Base-by-base conservation (phyloP, 2,888 invertebrate species). In the Cryptocephalus moraei region DNA sequence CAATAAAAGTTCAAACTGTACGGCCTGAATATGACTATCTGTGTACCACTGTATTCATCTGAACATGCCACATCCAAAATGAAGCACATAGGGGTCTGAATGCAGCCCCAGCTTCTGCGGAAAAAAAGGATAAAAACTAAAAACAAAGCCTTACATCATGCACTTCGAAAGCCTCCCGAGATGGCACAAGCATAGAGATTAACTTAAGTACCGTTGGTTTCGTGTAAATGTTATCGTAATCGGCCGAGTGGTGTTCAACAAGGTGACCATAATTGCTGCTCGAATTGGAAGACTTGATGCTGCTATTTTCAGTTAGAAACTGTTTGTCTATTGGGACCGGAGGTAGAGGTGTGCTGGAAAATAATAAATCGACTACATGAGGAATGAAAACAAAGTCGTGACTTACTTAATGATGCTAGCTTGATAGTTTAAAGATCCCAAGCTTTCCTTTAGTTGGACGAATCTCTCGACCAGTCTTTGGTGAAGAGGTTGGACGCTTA, bases 401-500 rank as follows among this genome's bases (percentile, higher is more conserved):
- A 75, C 78, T 75, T 68, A 84, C 83, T 88, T 86, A 32, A 89
- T 84, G 69, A 89, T 89, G 67, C 88, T 89, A 62, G 86, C 77
- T 61, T 87, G 86, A 6, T 82, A 71, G 55, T 82, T 77, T 10
- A 82, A 72, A 0, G 82, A 76, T 0, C 86, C 86, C 41, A 89
- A 72, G 59, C 86, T 86, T 56, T 87, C 85, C 55, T 86, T 82
- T 51, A 94, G 73, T 63, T 92, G 89, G 4, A 81, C 82, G 66
- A 92, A 92, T 51, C 93, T 77, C 65, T 94, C 91, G 39, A 91
- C 79, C 38, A 96, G 74, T 51, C 94, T 82, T 60, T 88, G 85
- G 63, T 96, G 95, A 56, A 96, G 69, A 0, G 94, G 94, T 55
- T 89, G 90, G 0, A 95, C 89, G n/a, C 85, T 89, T 1, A 85